A percentile compares a stretch with the other conserved stretches of the same genome.
Evolutionary conservation across 2,797 vertebrate species (phyloP).

Genomic region (Pseudopleuronectes americanus): DNA sequence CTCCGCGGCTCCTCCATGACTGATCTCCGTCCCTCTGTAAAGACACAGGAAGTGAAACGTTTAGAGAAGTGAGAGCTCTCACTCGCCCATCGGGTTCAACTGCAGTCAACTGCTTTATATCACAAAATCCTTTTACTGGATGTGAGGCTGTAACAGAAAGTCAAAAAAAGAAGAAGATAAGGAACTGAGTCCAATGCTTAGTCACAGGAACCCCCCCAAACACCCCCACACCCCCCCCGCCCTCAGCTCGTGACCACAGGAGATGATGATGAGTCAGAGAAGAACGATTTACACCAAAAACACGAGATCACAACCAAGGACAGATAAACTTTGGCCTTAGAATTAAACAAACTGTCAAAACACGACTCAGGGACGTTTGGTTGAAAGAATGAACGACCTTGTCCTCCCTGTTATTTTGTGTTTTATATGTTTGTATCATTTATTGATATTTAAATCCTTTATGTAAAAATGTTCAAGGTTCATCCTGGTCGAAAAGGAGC

Average conservation of each 20-base stretch:
- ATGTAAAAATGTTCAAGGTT: too few relatives aligned
- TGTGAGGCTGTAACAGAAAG: slow-evolving; percentile 10
- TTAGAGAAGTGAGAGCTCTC: slow-evolving; percentile 45
- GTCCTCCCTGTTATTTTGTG: too few relatives aligned
- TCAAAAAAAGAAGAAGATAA: slow-evolving; percentile 4
- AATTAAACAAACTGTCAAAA: not conserved
- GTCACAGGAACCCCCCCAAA: slow-evolving; percentile 24
- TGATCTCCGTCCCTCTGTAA: slow-evolving; percentile 37
- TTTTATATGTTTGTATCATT: too few relatives aligned
- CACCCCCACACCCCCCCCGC: too few relatives aligned
- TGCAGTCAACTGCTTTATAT: slow-evolving; percentile 33
- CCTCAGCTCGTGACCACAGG: too few relatives aligned
- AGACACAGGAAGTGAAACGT: slow-evolving; percentile 21
- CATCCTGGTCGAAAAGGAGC: too few relatives aligned
- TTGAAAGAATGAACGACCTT: too few relatives aligned
- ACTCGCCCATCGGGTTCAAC: slow-evolving; percentile 20
- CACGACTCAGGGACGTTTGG: not conserved
- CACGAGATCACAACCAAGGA: not conserved
- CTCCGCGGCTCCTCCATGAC: slow-evolving; percentile 85
- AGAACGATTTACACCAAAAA: not conserved
- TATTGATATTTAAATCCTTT: too few relatives aligned
- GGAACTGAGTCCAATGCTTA: slow-evolving; percentile 33
- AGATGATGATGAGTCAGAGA: slow-evolving; percentile 27
- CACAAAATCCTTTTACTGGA: slow-evolving; percentile 40
- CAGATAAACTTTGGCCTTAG: not conserved